Evolutionary conservation across 2,113 vertebrate species (phyloP).

Genomic region (Cisticola juncidis): DNA sequence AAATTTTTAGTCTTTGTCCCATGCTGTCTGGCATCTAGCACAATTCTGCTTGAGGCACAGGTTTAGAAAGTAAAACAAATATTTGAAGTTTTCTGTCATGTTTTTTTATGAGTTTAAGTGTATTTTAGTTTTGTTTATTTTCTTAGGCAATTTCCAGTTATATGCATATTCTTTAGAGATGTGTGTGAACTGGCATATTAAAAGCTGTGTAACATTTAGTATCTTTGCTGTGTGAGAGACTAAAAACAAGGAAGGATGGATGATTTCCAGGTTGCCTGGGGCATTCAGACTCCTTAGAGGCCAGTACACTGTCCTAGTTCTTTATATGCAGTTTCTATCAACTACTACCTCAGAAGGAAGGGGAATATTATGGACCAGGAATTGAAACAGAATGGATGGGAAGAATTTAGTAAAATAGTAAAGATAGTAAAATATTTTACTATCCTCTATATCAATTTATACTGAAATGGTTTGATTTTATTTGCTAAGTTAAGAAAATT

Average conservation of each 20-base stretch:
- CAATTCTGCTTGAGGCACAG: neutral
- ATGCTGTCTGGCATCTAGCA: neutral
- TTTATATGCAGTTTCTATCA: neutral
- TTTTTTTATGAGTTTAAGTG: neutral
- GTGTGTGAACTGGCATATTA: neutral
- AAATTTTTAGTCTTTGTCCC: neutral
- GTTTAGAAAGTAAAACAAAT: constrained; percentile 13
- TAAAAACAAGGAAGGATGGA: constrained; percentile 29
- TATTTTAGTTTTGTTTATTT: neutral
- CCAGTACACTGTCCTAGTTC: neutral
- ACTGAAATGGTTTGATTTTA: neutral
- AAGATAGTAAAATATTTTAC: neutral
- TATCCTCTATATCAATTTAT: neutral
- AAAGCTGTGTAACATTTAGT: constrained; percentile 26
- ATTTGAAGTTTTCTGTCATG: neutral
- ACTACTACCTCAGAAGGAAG: neutral
- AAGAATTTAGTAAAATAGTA: no score
- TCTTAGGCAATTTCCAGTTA: constrained; percentile 8
- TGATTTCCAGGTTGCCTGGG: constrained; percentile 26
- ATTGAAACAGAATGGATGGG: neutral
- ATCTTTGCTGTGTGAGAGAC: neutral
- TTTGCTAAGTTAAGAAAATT: neutral
- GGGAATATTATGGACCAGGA: neutral
- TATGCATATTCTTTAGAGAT: neutral
- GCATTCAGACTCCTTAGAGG: constrained; percentile 1